Conservation (phyloP, 2,113 vertebrate species). For the Ploceus nigricollis region DNA sequence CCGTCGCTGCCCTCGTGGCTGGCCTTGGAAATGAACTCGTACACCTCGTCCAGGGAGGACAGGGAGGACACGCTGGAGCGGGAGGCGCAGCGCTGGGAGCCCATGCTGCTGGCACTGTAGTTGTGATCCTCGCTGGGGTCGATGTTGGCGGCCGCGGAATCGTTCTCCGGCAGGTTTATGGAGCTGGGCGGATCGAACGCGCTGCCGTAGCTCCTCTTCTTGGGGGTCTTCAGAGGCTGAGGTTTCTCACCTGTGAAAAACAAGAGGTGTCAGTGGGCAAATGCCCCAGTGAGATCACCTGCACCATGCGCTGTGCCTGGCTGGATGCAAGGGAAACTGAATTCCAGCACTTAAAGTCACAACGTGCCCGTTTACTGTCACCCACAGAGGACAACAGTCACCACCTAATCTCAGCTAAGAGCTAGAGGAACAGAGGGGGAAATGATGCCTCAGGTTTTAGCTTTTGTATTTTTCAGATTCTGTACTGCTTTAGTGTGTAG, state of each 20-base stretch:
- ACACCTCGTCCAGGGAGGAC: constrained; percentile 86
- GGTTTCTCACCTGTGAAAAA: constrained; percentile 72
- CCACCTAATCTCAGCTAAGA: neutral
- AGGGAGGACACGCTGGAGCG: constrained; percentile 83
- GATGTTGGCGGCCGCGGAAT: constrained; percentile 76
- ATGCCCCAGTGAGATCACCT: neutral
- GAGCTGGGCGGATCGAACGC: constrained; percentile 59
- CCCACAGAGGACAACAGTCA: neutral
- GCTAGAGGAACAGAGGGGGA: neutral
- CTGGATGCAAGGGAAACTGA: neutral
- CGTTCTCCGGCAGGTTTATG: constrained; percentile 31
- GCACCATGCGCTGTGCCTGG: rapidly evolving
- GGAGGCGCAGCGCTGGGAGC: constrained; percentile 85
- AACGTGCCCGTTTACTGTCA: neutral
- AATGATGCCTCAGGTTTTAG: neutral
- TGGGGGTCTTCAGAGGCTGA: constrained; percentile 72
- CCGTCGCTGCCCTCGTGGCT: constrained; percentile 82
- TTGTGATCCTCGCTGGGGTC: constrained; percentile 97
- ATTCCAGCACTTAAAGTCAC: neutral
- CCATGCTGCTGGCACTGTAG: constrained; percentile 84
- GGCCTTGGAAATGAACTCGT: constrained; percentile 79
- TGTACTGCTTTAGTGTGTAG: neutral
- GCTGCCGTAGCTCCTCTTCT: constrained; percentile 73
- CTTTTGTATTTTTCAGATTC: neutral
- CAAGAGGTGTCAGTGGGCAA: neutral